Conservation (phyloP, 92 coral and sea anemone genomes). For the Parazoanthus swiftii region DNA sequence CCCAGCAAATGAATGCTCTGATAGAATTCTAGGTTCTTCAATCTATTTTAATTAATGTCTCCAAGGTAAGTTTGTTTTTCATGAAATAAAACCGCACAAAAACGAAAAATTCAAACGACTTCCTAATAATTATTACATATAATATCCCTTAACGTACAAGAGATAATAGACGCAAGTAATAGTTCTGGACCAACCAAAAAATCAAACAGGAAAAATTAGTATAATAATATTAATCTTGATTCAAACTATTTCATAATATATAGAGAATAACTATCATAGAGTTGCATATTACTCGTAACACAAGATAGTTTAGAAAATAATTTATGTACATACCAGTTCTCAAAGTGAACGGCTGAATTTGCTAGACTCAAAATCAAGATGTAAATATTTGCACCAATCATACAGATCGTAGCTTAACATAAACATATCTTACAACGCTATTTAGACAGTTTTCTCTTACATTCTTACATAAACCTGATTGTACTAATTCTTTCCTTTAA, state of each 20-base stretch:
- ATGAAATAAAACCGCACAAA: too few relatives aligned
- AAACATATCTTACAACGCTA: not conserved
- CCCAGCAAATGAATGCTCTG: not conserved
- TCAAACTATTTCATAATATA: not conserved
- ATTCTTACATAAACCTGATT: not conserved
- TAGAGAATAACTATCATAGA: too few relatives aligned
- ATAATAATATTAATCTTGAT: too few relatives aligned
- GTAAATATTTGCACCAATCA: too few relatives aligned
- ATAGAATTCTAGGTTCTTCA: not conserved
- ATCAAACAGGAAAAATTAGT: too few relatives aligned
- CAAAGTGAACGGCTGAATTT: too few relatives aligned
- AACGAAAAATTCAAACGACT: too few relatives aligned
- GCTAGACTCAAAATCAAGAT: not conserved
- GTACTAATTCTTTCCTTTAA: not conserved
- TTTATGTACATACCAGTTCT: not conserved
- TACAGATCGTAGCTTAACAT: not conserved
- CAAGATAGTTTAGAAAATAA: too few relatives aligned
- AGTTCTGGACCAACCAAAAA: too few relatives aligned
- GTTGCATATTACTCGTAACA: not conserved
- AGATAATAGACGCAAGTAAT: too few relatives aligned
- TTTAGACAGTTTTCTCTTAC: not conserved
- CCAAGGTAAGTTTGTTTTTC: not conserved
- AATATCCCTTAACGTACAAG: too few relatives aligned
- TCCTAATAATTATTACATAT: too few relatives aligned
- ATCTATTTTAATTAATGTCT: not conserved